phyloP scores from a whole-genome alignment of 2,888 invertebrate species.

The Dasysyrphus albostriatus region DNA sequence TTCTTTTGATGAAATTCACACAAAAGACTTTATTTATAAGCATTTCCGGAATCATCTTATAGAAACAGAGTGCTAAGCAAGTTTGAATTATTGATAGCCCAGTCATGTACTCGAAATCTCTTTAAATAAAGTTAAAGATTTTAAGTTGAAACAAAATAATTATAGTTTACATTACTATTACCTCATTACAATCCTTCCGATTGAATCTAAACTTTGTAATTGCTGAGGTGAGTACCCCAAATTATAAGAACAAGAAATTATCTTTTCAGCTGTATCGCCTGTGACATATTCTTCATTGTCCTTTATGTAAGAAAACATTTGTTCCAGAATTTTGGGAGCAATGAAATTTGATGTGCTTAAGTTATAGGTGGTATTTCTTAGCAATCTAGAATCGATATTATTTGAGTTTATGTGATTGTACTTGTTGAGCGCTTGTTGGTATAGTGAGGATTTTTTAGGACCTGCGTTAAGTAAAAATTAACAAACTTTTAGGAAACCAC shows the following conservation, averaged over 20 bases:
- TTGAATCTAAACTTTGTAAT: slow-evolving; percentile 82
- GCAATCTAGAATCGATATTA: slow-evolving; percentile 83
- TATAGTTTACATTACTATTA: slow-evolving; percentile 74
- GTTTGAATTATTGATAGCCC: slow-evolving; percentile 85
- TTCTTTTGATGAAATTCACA: slow-evolving; percentile 86
- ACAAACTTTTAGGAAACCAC: no score
- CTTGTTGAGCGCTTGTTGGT: slow-evolving; percentile 81
- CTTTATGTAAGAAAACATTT: slow-evolving; percentile 84
- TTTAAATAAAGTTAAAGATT: slow-evolving; percentile 77
- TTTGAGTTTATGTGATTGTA: slow-evolving; percentile 80
- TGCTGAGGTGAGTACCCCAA: slow-evolving; percentile 85
- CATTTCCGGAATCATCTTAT: slow-evolving; percentile 84
- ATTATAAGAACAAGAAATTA: slow-evolving; percentile 84
- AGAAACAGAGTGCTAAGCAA: slow-evolving; percentile 85
- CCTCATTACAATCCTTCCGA: slow-evolving; percentile 84
- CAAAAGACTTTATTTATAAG: slow-evolving; percentile 86
- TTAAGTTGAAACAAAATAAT: not conserved
- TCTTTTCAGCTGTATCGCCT: slow-evolving; percentile 85
- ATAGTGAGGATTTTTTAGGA: slow-evolving; percentile 81
- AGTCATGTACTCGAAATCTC: slow-evolving; percentile 85
- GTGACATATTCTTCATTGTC: slow-evolving; percentile 83
- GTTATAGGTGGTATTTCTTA: slow-evolving; percentile 84
- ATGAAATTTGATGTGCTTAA: slow-evolving; percentile 83
- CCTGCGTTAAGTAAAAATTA: slow-evolving; percentile 75
- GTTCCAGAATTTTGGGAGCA: slow-evolving; percentile 84